Percentiles rank a stretch among this genome's conserved stretches.
Conservation (phyloP, 1,140 invertebrate species). For the Apis florea region DNA sequence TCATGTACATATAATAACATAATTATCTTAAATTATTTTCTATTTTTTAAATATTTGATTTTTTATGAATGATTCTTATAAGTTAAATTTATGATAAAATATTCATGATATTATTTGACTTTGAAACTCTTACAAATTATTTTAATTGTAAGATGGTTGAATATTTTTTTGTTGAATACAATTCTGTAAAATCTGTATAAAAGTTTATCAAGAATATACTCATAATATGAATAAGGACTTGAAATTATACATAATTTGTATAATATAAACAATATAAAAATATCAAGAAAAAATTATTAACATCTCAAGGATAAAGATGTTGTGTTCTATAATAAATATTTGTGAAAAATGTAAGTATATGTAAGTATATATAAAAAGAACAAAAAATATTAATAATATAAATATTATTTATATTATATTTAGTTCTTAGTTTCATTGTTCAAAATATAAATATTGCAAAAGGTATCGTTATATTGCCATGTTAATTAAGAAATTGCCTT, state of each 20-base stretch:
- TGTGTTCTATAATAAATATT: slow-evolving; percentile 55
- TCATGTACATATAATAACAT: slow-evolving; percentile 28
- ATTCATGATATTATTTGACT: neutral
- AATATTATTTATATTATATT: slow-evolving; percentile 36
- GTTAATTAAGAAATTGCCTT: slow-evolving; percentile 37
- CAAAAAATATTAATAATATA: slow-evolving; percentile 29
- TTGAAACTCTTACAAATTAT: neutral
- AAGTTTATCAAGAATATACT: slow-evolving; percentile 53
- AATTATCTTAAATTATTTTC: slow-evolving; percentile 11
- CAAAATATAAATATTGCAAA: slow-evolving; percentile 32
- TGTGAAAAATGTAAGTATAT: slow-evolving; percentile 43
- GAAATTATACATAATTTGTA: slow-evolving; percentile 31
- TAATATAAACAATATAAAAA: slow-evolving; percentile 30
- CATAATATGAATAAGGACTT: slow-evolving; percentile 47
- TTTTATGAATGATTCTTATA: neutral
- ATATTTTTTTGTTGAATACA: slow-evolving; percentile 19
- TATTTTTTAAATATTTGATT: slow-evolving; percentile 21
- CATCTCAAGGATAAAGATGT: slow-evolving; percentile 49
- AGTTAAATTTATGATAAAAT: neutral
- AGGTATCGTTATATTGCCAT: slow-evolving; percentile 56
- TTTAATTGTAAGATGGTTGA: slow-evolving; percentile 10
- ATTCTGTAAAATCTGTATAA: slow-evolving; percentile 52
- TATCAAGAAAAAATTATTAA: slow-evolving; percentile 26
- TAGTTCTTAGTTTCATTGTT: slow-evolving; percentile 34
- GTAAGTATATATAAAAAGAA: slow-evolving; percentile 40